Evolutionary conservation across 2,888 invertebrate genomes (phyloP).

Genomic region (Amiota minor): DNA sequence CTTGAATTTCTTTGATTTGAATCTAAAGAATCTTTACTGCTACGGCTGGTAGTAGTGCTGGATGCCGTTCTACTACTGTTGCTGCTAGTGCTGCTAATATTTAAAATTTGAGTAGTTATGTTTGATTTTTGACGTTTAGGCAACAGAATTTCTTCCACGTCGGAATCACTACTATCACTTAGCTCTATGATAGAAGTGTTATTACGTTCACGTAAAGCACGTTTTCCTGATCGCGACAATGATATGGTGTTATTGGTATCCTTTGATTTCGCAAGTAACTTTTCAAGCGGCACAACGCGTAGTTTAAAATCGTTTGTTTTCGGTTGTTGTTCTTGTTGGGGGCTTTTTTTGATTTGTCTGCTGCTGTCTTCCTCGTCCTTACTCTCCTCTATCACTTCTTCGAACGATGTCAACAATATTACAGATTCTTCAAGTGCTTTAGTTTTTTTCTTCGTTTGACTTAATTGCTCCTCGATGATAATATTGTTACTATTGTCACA

Average conservation of each 20-base stretch:
- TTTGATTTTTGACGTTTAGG: neutral
- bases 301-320: conserved; percentile 56
- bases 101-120: neutral
- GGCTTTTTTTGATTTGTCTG: conserved; percentile 21
- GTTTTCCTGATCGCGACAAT: conserved; percentile 34
- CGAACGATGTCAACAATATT: neutral
- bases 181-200: conserved; percentile 60
- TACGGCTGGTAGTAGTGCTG: neutral
- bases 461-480: neutral
- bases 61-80: neutral
- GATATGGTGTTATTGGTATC: neutral
- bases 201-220: conserved; percentile 46
- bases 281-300: conserved; percentile 67
- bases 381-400: too few relatives aligned
- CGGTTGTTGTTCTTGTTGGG: conserved; percentile 26
- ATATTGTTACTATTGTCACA: neutral
- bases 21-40: neutral
- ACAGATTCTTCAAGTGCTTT: neutral
- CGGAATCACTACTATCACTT: conserved; percentile 53
- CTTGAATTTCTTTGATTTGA: neutral
- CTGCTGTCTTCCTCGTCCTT: too few relatives aligned
- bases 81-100: neutral
- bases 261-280: conserved; percentile 59
- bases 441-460: neutral
- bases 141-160: conserved; percentile 17